Conservation (phyloP, 1,140 invertebrate genomes). For the Daktulosphaira vitifoliae region DNA sequence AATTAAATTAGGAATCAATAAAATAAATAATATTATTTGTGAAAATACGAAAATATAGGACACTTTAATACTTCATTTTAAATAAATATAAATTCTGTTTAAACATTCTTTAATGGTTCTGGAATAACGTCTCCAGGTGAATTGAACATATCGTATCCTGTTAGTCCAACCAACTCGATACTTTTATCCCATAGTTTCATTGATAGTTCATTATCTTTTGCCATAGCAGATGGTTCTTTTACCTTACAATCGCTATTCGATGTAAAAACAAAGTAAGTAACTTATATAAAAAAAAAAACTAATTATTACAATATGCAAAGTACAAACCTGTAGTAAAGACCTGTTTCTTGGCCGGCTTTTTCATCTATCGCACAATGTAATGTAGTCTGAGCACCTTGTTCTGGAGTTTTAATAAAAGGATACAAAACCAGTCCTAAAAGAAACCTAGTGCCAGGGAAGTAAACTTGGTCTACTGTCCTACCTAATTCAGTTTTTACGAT, state of each 20-base stretch:
- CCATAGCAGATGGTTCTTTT: slow-evolving; percentile 45
- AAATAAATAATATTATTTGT: too few species aligned
- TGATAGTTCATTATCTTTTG: slow-evolving; percentile 47
- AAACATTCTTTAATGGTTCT: neutral
- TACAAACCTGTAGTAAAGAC: slow-evolving; percentile 56
- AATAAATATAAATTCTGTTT: too few species aligned
- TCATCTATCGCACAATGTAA: slow-evolving; percentile 68
- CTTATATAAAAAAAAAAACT: too few species aligned
- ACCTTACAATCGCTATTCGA: slow-evolving; percentile 50
- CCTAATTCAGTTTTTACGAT: slow-evolving; percentile 64
- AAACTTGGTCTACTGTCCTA: slow-evolving; percentile 53
- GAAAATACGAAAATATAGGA: too few species aligned
- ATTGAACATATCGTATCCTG: slow-evolving; percentile 33
- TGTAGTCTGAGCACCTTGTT: slow-evolving; percentile 68
- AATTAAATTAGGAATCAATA: too few species aligned
- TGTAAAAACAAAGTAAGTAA: too few species aligned
- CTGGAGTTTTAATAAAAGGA: slow-evolving; percentile 52
- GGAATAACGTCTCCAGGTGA: neutral
- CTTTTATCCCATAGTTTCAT: slow-evolving; percentile 49
- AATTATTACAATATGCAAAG: too few species aligned
- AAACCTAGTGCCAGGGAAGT: slow-evolving; percentile 43
- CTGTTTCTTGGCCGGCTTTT: slow-evolving; percentile 53
- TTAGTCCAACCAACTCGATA: slow-evolving; percentile 38
- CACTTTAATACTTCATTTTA: too few species aligned
- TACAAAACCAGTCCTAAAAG: slow-evolving; percentile 39